Percentiles rank a stretch among this genome's conserved stretches.
Conservation (phyloP, 1,140 invertebrate genomes). For the Lamellibrachia luymesi region DNA sequence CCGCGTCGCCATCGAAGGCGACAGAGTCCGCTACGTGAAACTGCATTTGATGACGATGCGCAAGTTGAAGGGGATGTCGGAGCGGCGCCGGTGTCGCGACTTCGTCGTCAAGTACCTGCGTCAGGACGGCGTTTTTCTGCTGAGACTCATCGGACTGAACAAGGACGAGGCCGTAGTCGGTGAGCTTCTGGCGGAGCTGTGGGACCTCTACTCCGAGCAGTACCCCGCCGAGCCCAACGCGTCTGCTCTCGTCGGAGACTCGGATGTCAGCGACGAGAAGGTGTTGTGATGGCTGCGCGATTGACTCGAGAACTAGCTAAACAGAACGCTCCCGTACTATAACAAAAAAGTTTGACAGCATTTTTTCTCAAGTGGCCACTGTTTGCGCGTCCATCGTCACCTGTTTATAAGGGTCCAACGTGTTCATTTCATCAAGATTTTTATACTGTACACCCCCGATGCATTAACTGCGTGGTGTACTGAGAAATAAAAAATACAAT, state of each 20-base stretch:
- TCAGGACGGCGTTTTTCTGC: conserved; percentile 52
- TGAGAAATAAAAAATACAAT: too few species aligned
- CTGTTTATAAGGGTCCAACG: too few species aligned
- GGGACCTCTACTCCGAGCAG: conserved; percentile 31
- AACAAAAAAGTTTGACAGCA: too few species aligned
- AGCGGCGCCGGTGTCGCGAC: neutral
- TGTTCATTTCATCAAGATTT: too few species aligned
- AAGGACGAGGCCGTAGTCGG: conserved; percentile 50
- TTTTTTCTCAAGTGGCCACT: too few species aligned
- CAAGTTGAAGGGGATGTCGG: neutral
- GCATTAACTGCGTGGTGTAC: too few species aligned
- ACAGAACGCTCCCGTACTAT: neutral
- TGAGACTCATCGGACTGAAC: conserved; percentile 50
- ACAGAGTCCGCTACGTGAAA: conserved; percentile 21
- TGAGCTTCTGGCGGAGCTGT: conserved; percentile 48
- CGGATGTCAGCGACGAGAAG: neutral
- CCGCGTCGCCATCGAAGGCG: conserved; percentile 16
- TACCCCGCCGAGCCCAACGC: neutral
- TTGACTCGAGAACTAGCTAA: neutral
- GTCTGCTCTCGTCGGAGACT: neutral
- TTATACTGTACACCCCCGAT: too few species aligned
- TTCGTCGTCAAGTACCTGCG: conserved; percentile 51
- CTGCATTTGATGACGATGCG: conserved; percentile 1
- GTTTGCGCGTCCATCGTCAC: too few species aligned
- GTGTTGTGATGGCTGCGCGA: neutral